Evolutionary conservation across 2,888 invertebrate genomes (phyloP), one percentile per base, ranked within the genome.

Genomic region (Xanthia togata): DNA sequence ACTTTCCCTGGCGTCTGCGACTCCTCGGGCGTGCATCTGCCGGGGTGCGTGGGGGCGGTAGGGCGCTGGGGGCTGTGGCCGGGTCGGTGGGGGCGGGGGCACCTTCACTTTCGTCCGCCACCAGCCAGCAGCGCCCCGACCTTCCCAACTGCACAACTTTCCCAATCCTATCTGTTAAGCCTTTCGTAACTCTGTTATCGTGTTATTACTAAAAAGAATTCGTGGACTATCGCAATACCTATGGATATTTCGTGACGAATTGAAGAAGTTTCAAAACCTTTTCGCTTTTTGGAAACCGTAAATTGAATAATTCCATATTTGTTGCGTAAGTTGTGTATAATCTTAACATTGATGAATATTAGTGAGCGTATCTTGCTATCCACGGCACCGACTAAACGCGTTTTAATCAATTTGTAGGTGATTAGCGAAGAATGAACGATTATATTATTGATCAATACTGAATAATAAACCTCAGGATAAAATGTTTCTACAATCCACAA

Each of bases 31-130:
- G 83, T 85, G 84, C 85, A 87, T 88, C 88, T 82, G 83, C 78
- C 73, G 84, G 84, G 87, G 72, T 89, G 86, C 78, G 85, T 78
- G 87, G 82, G 89, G 90, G 76, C 35, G 82, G 81, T 26, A 20
- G 64, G 59, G 41, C 23, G 55, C n/a, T 14, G 53, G 62, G 41
- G 50, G 31, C n/a, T 44, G 86, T 73, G 74, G 78, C 79, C 85
- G 87, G n/a, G 35, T 11, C 14, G 85, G 78, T 70, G n/a, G 35
- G n/a, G 85, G 83, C 75, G 88, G 86, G 70, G 82, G 87, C 79
- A 93, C 93, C 90, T 95, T 95, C 94, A 93, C 95, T 95, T 95
- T 95, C 95, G 85, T 90, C 91, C 87, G 89, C 80, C 89, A 87
- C 89, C 90, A 78, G 55, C 35, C 79, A 70, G 83, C 78, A 90